Evolutionary conservation across 2,797 vertebrate species (phyloP).

Genomic region (Pterois miles): DNA sequence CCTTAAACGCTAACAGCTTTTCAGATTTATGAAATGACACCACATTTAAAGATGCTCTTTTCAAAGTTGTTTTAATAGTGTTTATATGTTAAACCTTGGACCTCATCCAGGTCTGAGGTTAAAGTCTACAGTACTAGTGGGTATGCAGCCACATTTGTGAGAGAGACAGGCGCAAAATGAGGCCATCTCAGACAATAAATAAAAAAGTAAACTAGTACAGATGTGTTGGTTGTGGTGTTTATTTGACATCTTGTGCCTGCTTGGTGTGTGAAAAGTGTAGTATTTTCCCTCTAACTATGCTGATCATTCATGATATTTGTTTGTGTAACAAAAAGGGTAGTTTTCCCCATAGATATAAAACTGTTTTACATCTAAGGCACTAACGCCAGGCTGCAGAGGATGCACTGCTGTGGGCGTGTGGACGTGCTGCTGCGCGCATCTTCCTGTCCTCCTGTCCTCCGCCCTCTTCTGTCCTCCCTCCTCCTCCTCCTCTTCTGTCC

Average conservation of each 20-base stretch:
- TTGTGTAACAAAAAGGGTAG: too few species aligned
- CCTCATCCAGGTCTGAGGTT: too few species aligned
- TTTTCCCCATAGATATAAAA: too few species aligned
- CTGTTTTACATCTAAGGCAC: too few species aligned
- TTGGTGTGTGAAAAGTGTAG: neutral
- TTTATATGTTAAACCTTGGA: too few species aligned
- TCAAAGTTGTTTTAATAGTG: neutral
- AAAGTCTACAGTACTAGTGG: neutral
- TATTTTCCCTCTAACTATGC: neutral
- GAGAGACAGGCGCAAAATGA: neutral
- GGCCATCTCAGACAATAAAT: neutral
- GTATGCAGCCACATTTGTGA: neutral
- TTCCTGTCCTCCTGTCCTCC: neutral
- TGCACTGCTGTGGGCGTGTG: constrained; percentile 2
- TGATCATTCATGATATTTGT: too few species aligned
- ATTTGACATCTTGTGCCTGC: neutral
- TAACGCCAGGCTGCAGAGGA: neutral
- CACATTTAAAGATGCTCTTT: neutral
- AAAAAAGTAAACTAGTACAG: neutral
- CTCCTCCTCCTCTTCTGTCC: neutral
- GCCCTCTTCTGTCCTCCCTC: neutral
- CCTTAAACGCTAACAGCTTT: neutral
- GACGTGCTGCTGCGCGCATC: constrained; percentile 73
- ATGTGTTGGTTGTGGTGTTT: neutral
- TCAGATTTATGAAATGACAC: neutral